Evolutionary conservation across 2,888 invertebrate genomes (phyloP).

Genomic region (Drosophila atripex): DNA sequence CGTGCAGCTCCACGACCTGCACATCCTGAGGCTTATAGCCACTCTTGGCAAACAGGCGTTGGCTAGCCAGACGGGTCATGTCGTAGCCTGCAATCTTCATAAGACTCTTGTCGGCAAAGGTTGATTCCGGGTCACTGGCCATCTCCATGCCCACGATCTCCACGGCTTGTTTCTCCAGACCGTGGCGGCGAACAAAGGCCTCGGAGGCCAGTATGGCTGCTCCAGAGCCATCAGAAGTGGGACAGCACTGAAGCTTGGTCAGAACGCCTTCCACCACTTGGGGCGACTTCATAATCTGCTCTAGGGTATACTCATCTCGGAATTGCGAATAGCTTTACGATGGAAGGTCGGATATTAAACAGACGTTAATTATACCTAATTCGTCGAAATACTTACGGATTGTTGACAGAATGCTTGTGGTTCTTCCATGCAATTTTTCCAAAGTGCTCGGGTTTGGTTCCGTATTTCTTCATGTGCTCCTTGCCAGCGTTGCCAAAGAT

Average conservation of each 20-base stretch:
- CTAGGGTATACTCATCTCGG: constrained; percentile 94
- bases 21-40: constrained; percentile 91
- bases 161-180: constrained; percentile 93
- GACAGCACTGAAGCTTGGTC: constrained; percentile 98
- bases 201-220: constrained; percentile 96
- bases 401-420: constrained; percentile 97
- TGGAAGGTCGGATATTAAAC: constrained; percentile 33
- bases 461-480: constrained; percentile 93
- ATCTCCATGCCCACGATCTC: constrained; percentile 99
- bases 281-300: constrained; percentile 95
- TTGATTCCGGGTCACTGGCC: constrained; percentile 94
- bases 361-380: background rate
- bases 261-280: constrained; percentile 95
- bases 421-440: constrained; percentile 99
- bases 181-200: constrained; percentile 93
- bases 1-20: constrained; percentile 97
- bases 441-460: constrained; percentile 95
- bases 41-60: constrained; percentile 90
- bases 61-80: constrained; percentile 94
- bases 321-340: constrained; percentile 93
- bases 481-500: constrained; percentile 98
- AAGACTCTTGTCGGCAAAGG: constrained; percentile 87
- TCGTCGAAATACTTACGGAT: constrained; percentile 87
- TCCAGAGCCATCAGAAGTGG: constrained; percentile 99
- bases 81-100: constrained; percentile 91